Conservation (phyloP, 2,797 vertebrate genomes). For the Distichodus sexfasciatus region DNA sequence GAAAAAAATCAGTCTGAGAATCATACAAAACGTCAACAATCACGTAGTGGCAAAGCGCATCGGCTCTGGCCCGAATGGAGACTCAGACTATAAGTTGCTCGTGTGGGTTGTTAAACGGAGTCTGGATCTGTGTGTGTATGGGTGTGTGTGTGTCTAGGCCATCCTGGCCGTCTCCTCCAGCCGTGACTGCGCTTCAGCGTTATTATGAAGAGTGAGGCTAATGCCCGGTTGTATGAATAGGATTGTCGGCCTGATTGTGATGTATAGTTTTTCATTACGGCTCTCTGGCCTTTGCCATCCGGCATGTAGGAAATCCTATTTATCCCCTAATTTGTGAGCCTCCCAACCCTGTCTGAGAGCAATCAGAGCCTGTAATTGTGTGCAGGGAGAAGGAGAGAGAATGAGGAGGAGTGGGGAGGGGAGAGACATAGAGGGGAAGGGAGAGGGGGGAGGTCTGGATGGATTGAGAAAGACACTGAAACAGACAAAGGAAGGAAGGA, state of each 20-base stretch:
- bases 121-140: background rate
- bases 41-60: too few species aligned
- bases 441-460: constrained; percentile 26
- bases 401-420: constrained; percentile 44
- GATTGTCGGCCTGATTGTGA: constrained; percentile 97
- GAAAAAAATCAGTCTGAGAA: too few species aligned
- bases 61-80: too few species aligned
- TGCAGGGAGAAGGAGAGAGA: constrained; percentile 57
- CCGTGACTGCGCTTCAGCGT: constrained; percentile 78
- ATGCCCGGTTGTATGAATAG: constrained; percentile 92
- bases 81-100: background rate
- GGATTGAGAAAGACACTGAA: constrained; percentile 84
- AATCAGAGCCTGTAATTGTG: constrained; percentile 99
- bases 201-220: constrained; percentile 90
- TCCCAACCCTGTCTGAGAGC: constrained; percentile 95
- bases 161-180: constrained; percentile 64
- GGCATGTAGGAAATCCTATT: constrained; percentile 99
- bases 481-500: constrained; percentile 52
- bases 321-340: constrained; percentile 99
- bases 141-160: constrained; percentile 23
- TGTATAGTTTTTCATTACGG: constrained; percentile 99
- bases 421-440: too few species aligned
- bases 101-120: background rate
- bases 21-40: too few species aligned
- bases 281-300: constrained; percentile 91